Conservation (phyloP, 2,888 invertebrate species). For the Stenodema calcarata region DNA sequence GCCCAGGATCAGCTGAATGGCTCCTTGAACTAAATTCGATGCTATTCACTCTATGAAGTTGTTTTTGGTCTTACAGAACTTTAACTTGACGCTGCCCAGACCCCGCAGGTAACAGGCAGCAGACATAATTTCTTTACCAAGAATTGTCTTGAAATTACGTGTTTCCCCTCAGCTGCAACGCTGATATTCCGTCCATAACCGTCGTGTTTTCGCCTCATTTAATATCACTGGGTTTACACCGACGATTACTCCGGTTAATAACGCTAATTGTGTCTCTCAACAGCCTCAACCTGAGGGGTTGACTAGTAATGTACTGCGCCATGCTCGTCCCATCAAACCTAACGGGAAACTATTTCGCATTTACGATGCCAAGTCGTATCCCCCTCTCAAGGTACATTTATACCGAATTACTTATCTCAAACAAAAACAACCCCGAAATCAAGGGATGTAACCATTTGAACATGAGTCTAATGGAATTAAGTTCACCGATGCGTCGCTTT, state of each 20-base stretch:
- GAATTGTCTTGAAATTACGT: too few species aligned
- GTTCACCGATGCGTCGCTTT: constrained; percentile 2
- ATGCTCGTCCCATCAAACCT: neutral
- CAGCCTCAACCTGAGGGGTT: neutral
- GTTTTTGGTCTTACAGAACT: too few species aligned
- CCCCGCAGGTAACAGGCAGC: too few species aligned
- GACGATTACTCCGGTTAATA: neutral
- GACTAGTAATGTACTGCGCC: neutral
- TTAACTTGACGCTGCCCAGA: too few species aligned
- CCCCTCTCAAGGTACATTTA: neutral
- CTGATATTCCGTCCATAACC: too few species aligned
- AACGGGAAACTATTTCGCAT: neutral
- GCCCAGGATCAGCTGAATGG: too few species aligned
- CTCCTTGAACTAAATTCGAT: too few species aligned
- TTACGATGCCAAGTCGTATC: neutral
- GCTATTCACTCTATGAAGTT: too few species aligned
- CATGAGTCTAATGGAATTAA: neutral
- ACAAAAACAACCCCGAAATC: neutral
- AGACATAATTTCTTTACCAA: too few species aligned
- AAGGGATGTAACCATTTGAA: neutral
- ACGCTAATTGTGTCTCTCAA: neutral
- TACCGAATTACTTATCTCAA: neutral
- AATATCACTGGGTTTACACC: neutral
- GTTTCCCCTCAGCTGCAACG: too few species aligned
- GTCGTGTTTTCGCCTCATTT: neutral